Base-by-base conservation (phyloP, 1,140 invertebrate species). In the Vanessa tameamea region DNA sequence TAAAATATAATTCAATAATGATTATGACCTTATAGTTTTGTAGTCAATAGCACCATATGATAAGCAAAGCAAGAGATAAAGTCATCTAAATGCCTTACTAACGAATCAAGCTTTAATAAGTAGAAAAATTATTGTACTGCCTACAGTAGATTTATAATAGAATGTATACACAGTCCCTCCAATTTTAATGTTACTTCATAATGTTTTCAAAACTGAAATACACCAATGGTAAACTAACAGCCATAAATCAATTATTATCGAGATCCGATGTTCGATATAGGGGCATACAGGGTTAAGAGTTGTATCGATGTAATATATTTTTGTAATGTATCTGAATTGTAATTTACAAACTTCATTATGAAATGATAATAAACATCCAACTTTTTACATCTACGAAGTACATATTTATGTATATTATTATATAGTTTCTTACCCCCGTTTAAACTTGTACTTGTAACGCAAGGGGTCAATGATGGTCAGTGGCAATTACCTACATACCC, bases 201-300 rank as follows among this genome's bases (percentile, higher is more conserved):
- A 43, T 61, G 47, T 64, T 70, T 63, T 63, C n/a, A 20, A 70
- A 23, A 47, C 31, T 63, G 16, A 23, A 57, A 8, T 23, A 64
- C 26, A 23, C 26, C 68, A 63, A 70, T 70, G 43, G 16, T 70
- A 70, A 70, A 57, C 68, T 66, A 77, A 67, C 57, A 76, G 78
- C 78, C 66, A 88, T 88, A 88, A 87, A 88, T 88, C 85, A 84
- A 70, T 77, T 71, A 82, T 90, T 81, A 87, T 87, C 83, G 63
- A 77, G 76, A 82, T 78, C 47, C 59, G 47, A 69, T 77, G 80
- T 78, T 83, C 80, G 26, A 43, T 78, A 88, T 87, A 86, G 73
- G 84, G 85, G 82, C 47, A 59, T 23, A 64, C 59, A 65, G 72
- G 74, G 76, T 80, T 80, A 76, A 75, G 23, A 65, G 53, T 69